phyloP scores from a whole-genome alignment of 2,797 vertebrate species.

The Octomys mimax region DNA sequence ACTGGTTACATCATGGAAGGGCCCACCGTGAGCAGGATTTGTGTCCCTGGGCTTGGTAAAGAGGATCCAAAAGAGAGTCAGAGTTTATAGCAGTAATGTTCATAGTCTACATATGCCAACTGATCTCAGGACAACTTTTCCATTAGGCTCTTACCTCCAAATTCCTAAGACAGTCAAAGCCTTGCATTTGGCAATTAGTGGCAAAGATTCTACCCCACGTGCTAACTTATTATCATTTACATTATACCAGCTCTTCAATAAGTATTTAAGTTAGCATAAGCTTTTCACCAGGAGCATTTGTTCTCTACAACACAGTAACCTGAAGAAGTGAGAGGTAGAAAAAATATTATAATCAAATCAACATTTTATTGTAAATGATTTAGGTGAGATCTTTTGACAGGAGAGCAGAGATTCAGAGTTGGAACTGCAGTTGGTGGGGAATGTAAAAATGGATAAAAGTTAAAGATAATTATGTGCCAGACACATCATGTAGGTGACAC shows the following conservation, averaged over 20 bases:
- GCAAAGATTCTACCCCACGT: neutral
- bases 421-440: neutral
- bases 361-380: neutral
- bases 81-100: neutral
- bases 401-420: neutral
- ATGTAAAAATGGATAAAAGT: neutral
- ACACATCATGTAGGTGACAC: neutral
- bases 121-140: neutral
- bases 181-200: neutral
- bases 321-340: neutral
- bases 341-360: conserved; percentile 5
- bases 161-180: neutral
- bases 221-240: neutral
- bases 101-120: neutral
- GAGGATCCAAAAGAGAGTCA: neutral
- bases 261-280: neutral
- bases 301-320: conserved; percentile 16
- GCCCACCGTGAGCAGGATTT: accelerated
- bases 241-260: neutral
- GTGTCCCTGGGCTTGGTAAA: neutral
- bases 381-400: neutral
- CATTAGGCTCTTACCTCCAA: neutral
- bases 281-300: neutral
- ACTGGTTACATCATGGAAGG: neutral
- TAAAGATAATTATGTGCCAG: neutral